phyloP scores from a whole-genome alignment of 2,888 invertebrate genomes.

The Pharmacophagus antenor region DNA sequence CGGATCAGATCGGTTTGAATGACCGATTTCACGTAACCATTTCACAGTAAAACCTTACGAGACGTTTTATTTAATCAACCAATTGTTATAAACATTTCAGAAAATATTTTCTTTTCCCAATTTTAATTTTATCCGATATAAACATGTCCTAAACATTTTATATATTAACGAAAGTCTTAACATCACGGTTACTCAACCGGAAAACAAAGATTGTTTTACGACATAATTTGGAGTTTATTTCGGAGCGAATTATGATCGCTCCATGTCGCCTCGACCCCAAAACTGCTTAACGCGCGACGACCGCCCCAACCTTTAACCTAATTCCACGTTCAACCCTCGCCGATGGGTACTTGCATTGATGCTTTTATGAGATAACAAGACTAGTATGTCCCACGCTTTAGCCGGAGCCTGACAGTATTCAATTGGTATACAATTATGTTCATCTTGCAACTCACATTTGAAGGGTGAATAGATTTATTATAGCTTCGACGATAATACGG shows the following conservation, averaged over 20 bases:
- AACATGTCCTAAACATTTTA: background rate
- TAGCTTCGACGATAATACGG: conserved; percentile 42
- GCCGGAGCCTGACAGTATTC: conserved; percentile 39
- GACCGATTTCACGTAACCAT: conserved; percentile 31
- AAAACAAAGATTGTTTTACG: conserved; percentile 45
- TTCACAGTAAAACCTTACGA: background rate
- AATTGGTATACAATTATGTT: conserved; percentile 45
- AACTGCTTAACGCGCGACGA: conserved; percentile 54
- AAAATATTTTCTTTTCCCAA: background rate
- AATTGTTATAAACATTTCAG: background rate
- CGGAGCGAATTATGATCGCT: conserved; percentile 57
- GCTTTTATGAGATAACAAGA: conserved; percentile 58
- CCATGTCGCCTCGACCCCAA: conserved; percentile 58
- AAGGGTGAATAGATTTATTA: conserved; percentile 43
- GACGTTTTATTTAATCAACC: too few species aligned
- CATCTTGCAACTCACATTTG: conserved; percentile 39
- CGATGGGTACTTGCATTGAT: conserved; percentile 55
- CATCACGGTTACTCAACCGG: conserved; percentile 30
- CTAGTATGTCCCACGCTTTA: conserved; percentile 36
- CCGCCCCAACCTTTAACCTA: conserved; percentile 68
- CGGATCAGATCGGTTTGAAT: conserved; percentile 26
- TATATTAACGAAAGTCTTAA: conserved; percentile 16
- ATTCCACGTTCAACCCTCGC: conserved; percentile 58
- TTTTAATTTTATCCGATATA: background rate
- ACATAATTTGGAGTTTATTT: conserved; percentile 57